These are phyloP conservation scores for Zophobas morio DNA, from an alignment of 1,140 invertebrate species.

Conservation along the genomic window DNA sequence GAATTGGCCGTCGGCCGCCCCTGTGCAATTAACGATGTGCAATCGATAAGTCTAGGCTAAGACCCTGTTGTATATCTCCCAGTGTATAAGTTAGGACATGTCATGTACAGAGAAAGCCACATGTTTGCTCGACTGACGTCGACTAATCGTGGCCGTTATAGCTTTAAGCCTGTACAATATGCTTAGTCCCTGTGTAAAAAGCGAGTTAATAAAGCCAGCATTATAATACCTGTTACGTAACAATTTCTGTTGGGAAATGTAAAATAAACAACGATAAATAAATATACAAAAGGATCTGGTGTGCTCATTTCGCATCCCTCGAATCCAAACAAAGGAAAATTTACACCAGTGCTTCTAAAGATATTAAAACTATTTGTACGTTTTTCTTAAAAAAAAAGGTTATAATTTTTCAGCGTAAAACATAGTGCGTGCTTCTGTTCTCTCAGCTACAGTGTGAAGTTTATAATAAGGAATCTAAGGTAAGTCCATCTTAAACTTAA, in stretches of 20 bases:
- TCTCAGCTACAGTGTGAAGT: too few species aligned
- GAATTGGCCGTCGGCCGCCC: too few species aligned
- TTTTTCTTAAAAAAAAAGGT: too few species aligned
- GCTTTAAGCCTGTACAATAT: conserved; percentile 49
- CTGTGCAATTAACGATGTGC: conserved; percentile 31
- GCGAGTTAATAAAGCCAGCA: conserved; percentile 43
- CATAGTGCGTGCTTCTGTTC: too few species aligned
- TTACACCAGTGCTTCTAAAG: too few species aligned
- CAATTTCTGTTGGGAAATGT: conserved; percentile 53
- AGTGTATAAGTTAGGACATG: conserved; percentile 38
- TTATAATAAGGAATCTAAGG: too few species aligned
- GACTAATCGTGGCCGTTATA: conserved; percentile 20
- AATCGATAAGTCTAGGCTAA: conserved; percentile 41
- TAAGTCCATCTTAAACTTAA: too few species aligned
- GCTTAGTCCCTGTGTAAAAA: conserved; percentile 46
- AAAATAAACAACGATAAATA: conserved; percentile 55
- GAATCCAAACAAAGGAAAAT: background rate
- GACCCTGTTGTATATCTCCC: conserved; percentile 36
- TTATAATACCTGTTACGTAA: conserved; percentile 39
- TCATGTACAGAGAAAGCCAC: conserved; percentile 40
- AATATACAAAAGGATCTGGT: conserved; percentile 35
- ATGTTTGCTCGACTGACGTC: conserved; percentile 25
- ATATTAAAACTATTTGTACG: too few species aligned
- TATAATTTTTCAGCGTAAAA: too few species aligned
- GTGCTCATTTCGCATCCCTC: conserved; percentile 22